Evolutionary conservation across 2,888 invertebrate genomes (phyloP).

Genomic region (Oscheius sp.): DNA sequence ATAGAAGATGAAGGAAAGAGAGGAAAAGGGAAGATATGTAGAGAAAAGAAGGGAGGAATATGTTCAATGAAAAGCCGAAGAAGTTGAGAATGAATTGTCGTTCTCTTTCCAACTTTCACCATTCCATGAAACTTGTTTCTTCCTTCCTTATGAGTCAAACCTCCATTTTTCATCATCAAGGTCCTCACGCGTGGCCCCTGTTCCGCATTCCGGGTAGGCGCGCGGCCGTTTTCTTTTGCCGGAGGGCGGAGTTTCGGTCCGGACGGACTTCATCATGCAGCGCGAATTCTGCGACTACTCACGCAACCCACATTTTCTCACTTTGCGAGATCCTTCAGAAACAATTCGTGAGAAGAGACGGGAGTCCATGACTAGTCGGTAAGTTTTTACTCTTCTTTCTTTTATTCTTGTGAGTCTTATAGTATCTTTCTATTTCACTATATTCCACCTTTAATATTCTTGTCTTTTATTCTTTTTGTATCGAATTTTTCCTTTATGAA

Average conservation of each 20-base stretch:
- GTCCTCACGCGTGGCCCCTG: slow-evolving; percentile 1
- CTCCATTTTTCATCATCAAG: no score
- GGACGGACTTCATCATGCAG: slow-evolving; percentile 5
- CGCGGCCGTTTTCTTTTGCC: not conserved
- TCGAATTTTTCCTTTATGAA: no score
- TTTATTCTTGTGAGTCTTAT: not conserved
- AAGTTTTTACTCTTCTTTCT: not conserved
- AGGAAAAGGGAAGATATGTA: not conserved
- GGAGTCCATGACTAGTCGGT: slow-evolving; percentile 20
- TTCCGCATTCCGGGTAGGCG: slow-evolving; percentile 18
- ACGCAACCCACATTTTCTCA: slow-evolving; percentile 17
- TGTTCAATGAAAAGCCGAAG: not conserved
- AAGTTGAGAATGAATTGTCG: not conserved
- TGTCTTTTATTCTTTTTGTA: no score
- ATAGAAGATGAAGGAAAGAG: no score
- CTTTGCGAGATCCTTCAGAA: slow-evolving; percentile 4
- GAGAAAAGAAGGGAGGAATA: not conserved
- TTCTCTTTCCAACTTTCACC: not conserved
- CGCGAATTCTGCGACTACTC: slow-evolving; percentile 15
- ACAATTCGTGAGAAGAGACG: slow-evolving; percentile 20
- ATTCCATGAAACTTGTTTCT: not conserved
- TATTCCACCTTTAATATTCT: no score
- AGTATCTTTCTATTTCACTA: not conserved
- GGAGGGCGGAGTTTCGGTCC: slow-evolving; percentile 20
- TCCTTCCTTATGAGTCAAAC: no score